phyloP scores from a whole-genome alignment of 2,888 invertebrate genomes.

The Oligia strigilis region DNA sequence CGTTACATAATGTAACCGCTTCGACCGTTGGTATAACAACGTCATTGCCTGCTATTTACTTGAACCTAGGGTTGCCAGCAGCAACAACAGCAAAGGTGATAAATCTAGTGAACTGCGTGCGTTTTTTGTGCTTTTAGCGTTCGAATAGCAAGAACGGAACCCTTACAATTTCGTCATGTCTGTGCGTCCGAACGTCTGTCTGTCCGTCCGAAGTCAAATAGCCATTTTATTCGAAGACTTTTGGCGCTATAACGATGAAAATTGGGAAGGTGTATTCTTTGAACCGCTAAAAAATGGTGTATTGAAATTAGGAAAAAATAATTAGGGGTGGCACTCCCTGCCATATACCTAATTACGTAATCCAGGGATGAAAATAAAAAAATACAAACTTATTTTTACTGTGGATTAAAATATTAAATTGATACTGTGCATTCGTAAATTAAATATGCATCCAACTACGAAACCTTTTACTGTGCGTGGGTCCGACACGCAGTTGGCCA shows the following conservation, averaged over 20 bases:
- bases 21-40: conserved; percentile 66
- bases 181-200: neutral
- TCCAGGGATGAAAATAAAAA: neutral
- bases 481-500: too few species aligned
- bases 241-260: neutral
- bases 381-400: neutral
- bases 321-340: neutral
- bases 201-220: neutral
- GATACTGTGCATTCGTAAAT: neutral
- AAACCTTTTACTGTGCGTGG: neutral
- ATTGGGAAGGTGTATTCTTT: neutral
- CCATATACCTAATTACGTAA: neutral
- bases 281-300: neutral
- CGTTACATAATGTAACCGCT: conserved; percentile 69
- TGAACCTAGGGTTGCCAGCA: conserved; percentile 52
- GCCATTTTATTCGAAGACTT: neutral
- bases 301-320: neutral
- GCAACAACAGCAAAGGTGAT: conserved; percentile 8
- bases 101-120: conserved; percentile 2
- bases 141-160: neutral
- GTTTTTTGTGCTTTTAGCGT: neutral
- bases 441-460: neutral
- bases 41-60: conserved; percentile 62
- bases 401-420: neutral
- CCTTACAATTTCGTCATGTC: neutral